Base-by-base conservation (phyloP, 2,888 invertebrate species). In the Cacoxenus indagator region DNA sequence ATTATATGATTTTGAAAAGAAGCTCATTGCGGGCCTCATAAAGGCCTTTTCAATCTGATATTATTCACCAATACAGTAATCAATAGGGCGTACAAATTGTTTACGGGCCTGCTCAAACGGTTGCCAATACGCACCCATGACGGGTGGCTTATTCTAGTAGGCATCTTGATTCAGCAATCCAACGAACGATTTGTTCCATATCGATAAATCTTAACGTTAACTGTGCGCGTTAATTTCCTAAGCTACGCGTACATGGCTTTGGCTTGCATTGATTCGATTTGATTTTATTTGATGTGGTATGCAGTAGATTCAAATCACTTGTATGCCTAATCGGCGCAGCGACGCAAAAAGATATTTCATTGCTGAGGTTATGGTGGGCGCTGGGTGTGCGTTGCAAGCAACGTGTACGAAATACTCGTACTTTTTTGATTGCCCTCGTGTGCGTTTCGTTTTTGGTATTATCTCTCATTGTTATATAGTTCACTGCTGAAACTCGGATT, bases 1-100 rank as follows among this genome's bases (percentile, higher is more conserved):
- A 81, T 79, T n/a, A n/a, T n/a, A n/a, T n/a, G n/a, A n/a, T n/a
- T 84, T 79, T 75, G 82, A 80, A 84, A 84, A 80, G 84, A 80
- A 80, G 80, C 80, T 80, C 80, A 83, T 84, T 80, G 84, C 82
- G 79, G n/a, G n/a, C n/a, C 84, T 84, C 81, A 84, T 80, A 80
- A 78, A 70, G 19, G 22, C 19, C 59, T 19, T 37, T 59, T 59
- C 14, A 24, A 26, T 26, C 8, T 24, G 14, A 11, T 37, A 4
- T 37, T 11, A n/a, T n/a, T n/a, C n/a, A n/a, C n/a, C n/a, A n/a
- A n/a, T n/a, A n/a, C n/a, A n/a, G n/a, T n/a, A n/a, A n/a, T 78
- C 75, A 77, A 77, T 83, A 82, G 83, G 78, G 82, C 72, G 67
- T 70, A n/a, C n/a, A 55, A 55, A 55, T 57, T 27, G 57, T 57